These are phyloP conservation scores for Chinchilla lanigera DNA, from an alignment of 2,113 vertebrate genomes.

Conservation along the genomic window DNA sequence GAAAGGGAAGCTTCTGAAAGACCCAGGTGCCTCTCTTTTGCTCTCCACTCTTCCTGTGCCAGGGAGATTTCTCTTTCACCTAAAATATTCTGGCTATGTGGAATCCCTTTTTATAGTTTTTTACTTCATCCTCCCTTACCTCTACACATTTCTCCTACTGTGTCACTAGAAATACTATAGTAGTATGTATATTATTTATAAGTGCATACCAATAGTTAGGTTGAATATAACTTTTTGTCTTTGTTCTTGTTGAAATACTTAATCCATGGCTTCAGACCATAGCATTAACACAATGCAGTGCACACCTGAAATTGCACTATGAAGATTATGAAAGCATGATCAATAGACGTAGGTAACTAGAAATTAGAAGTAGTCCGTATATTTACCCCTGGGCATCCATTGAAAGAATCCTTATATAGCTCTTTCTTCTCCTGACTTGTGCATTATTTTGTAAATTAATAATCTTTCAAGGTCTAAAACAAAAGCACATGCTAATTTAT, in stretches of 20 bases:
- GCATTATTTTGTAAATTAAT: background rate
- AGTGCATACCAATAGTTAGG: background rate
- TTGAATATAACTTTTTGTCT: background rate
- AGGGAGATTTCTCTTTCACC: background rate
- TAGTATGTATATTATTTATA: background rate
- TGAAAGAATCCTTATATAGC: background rate
- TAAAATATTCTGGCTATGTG: background rate
- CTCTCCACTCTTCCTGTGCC: background rate
- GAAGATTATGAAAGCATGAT: background rate
- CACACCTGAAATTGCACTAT: background rate
- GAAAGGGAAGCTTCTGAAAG: background rate
- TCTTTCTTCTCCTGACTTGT: background rate
- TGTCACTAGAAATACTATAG: background rate
- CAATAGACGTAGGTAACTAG: background rate
- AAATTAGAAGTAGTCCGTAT: background rate
- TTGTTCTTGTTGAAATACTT: background rate
- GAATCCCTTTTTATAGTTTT: background rate
- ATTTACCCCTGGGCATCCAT: background rate
- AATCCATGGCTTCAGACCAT: background rate
- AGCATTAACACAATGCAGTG: background rate
- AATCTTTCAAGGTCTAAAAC: background rate
- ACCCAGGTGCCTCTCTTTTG: background rate
- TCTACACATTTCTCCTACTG: background rate
- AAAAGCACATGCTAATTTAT: background rate
- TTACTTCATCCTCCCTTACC: background rate